phyloP scores from a whole-genome alignment of 2,113 vertebrate species.

The Bambusicola thoracicus region DNA sequence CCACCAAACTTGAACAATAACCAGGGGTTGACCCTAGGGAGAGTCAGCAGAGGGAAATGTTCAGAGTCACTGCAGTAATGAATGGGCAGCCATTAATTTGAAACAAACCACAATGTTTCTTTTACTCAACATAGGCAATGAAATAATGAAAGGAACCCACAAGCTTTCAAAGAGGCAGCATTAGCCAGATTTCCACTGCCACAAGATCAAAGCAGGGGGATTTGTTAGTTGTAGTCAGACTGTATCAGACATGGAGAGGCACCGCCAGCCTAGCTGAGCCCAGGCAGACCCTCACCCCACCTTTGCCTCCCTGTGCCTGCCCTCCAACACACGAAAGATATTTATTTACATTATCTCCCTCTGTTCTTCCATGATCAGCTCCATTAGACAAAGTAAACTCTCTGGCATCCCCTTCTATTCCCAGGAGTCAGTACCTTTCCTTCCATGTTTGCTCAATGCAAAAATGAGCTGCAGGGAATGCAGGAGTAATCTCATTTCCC shows the following conservation, averaged over 20 bases:
- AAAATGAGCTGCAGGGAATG: background rate
- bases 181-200: conserved; percentile 56
- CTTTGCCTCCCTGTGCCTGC: background rate
- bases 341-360: conserved; percentile 7
- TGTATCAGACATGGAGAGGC: conserved; percentile 33
- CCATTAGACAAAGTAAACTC: background rate
- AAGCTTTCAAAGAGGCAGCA: conserved; percentile 45
- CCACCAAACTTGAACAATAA: conserved; percentile 40
- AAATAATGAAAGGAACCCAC: conserved; percentile 65
- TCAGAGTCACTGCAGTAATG: conserved; percentile 8
- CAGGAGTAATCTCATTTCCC: background rate
- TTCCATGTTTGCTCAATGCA: background rate
- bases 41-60: background rate
- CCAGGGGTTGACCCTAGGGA: conserved; percentile 40
- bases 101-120: conserved; percentile 71
- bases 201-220: conserved; percentile 68
- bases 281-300: background rate
- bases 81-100: conserved; percentile 64
- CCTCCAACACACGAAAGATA: background rate
- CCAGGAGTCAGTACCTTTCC: background rate
- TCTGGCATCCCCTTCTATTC: background rate
- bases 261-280: conserved; percentile 9
- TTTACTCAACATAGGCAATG: conserved; percentile 52
- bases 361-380: background rate
- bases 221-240: conserved; percentile 47